phyloP scores from a whole-genome alignment of 2,113 vertebrate species.

The Channa maculata region DNA sequence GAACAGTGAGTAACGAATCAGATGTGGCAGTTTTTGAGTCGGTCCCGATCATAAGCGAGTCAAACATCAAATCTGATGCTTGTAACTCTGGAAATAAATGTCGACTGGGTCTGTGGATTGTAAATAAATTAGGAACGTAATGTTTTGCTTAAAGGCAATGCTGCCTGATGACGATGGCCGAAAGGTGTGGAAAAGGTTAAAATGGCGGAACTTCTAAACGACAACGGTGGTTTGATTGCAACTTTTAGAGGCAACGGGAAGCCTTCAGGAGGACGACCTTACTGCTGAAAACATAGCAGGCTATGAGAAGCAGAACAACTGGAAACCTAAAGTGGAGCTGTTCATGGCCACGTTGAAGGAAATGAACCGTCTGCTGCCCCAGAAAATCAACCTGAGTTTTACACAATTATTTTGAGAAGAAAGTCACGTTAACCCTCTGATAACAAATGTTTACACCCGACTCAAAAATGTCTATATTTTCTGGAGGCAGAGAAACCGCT shows the following conservation, averaged over 20 bases:
- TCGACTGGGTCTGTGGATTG: background rate
- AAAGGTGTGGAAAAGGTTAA: conserved; percentile 10
- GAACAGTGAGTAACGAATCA: no score
- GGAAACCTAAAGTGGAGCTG: no score
- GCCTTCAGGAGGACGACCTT: background rate
- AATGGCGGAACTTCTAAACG: background rate
- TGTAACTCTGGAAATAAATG: background rate
- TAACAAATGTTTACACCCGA: no score
- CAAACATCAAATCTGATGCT: background rate
- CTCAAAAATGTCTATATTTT: no score
- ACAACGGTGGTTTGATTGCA: background rate
- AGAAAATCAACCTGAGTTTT: background rate
- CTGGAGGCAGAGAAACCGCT: no score
- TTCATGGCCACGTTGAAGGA: background rate
- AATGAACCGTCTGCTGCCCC: background rate
- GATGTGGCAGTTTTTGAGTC: background rate
- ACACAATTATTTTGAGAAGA: no score
- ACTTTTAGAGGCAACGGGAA: conserved; percentile 27
- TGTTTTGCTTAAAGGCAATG: background rate
- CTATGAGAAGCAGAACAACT: conserved; percentile 20
- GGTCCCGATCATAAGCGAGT: conserved; percentile 14
- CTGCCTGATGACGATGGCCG: no score
- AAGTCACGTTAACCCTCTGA: no score
- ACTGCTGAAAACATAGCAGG: conserved; percentile 18
- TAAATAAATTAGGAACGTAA: conserved; percentile 28